Evolutionary conservation across 2,888 invertebrate species (phyloP), one percentile per base, ranked within the genome.

Genomic region (Nudaria mundana): DNA sequence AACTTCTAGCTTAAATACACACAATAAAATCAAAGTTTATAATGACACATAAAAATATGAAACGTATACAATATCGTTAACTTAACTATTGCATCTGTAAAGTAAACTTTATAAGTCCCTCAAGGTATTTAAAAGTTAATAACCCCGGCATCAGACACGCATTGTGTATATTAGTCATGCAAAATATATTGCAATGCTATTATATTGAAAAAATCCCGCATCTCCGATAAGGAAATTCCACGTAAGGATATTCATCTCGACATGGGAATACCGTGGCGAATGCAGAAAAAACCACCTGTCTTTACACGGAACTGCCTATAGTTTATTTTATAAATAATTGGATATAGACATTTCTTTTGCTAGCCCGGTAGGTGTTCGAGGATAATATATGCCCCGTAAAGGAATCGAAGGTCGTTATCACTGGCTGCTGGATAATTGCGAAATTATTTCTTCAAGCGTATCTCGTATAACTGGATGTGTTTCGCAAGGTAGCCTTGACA

Each of bases 401-500:
- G 51, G 52, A 51, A 52, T 43, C 49, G 66, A 75, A 78, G 73
- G 72, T 64, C 71, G 61, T 55, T 63, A 56, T 56, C 65, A 55
- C 43, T 63, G 59, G 53, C 42, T 46, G 53, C 60, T 59, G 60
- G 48, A 47, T 54, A 40, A 57, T 78, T 78, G 71, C 75, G 60
- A 76, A 66, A 75, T 63, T 47, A 64, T 69, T 66, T 71, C 61
- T 67, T 71, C 57, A 71, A 72, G 76, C 70, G 65, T 65, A 65
- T 71, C 71, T 74, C 66, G 75, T 60, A 61, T 64, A 60, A 58
- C 63, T 59, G 58, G 63, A 60, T 60, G 61, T 56, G 64, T 84
- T 79, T 81, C 81, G 80, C 79, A 86, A 86, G 69, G 52, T 66
- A 84, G 79, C 87, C 87, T 86, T 87, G 87, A 76, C 87, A 86